Evolutionary conservation across 2,113 vertebrate species (phyloP), one percentile per base, ranked within the genome.

Genomic region (Anhinga anhinga): DNA sequence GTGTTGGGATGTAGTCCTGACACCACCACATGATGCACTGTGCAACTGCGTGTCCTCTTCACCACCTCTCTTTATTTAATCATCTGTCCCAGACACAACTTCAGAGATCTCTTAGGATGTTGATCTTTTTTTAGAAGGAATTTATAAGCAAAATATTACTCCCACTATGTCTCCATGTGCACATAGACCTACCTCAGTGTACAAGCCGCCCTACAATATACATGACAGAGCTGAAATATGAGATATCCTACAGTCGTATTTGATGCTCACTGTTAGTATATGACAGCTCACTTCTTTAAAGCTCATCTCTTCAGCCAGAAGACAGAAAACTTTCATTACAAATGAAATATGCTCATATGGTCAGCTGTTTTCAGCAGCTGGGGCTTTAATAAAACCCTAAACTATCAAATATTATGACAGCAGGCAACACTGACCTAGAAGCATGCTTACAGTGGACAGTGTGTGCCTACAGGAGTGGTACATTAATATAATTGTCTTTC

Each of bases 381-480:
- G 42, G 10, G n/a, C 61, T 85, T 92, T 44, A 78, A 78, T 58
- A 82, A 36, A 15, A 45, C 17, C 44, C 44, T 45, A 76, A 44
- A 10, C 30, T 36, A 77, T 18, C 16, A 70, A 77, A 70, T 67
- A 66, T 42, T 49, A 72, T 2, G 15, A 91, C 83, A 93, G 44
- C 81, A 83, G 73, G 72, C 77, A 95, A 87, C n/a, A 47, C 3
- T 95, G 83, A 94, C 82, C 82, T 88, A 86, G 76, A 92, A 93
- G 63, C 49, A 81, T 5, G 23, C 63, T 89, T 63, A 59, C 29
- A 38, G 40, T 26, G 77, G 66, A 58, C 7, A 86, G 15, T 3
- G 15, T 19, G 3, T 86, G 56, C 30, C 77, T 72, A 36, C 71
- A 82, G 40, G 86, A 89, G 36, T 65, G n/a, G 20, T 59, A 49